Evolutionary conservation across 2,888 invertebrate species (phyloP).

Genomic region (Belgica antarctica): DNA sequence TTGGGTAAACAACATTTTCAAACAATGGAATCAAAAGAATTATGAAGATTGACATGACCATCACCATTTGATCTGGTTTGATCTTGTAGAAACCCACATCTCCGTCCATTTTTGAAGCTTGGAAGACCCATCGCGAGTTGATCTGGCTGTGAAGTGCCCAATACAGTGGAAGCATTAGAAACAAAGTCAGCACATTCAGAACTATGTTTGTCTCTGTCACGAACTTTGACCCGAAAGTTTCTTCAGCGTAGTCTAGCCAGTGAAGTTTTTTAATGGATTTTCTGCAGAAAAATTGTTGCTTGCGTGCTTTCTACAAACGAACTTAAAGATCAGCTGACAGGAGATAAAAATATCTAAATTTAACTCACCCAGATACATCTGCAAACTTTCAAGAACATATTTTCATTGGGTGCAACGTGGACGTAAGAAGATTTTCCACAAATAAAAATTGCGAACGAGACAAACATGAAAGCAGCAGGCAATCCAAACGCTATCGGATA

Average conservation of each 20-base stretch:
- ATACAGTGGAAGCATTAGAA: slow-evolving; percentile 59
- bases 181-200: slow-evolving; percentile 56
- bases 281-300: not conserved
- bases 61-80: slow-evolving; percentile 94
- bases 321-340: not conserved
- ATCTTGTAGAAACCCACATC: slow-evolving; percentile 69
- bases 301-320: slow-evolving; percentile 1
- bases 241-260: slow-evolving; percentile 44
- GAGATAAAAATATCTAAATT: not conserved
- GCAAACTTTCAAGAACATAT: slow-evolving; percentile 13
- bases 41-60: slow-evolving; percentile 83
- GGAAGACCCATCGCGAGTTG: slow-evolving; percentile 50
- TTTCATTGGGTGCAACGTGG: not conserved
- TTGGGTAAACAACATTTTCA: slow-evolving; percentile 76
- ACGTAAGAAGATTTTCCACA: not conserved
- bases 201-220: slow-evolving; percentile 55
- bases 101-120: slow-evolving; percentile 86
- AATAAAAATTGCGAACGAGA: slow-evolving; percentile 50
- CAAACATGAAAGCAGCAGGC: slow-evolving; percentile 59
- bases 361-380: slow-evolving; percentile 25
- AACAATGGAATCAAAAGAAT: slow-evolving; percentile 82
- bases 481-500: slow-evolving; percentile 61
- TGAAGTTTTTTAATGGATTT: slow-evolving; percentile 10
- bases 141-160: slow-evolving; percentile 64
- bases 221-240: slow-evolving; percentile 38